Conservation (phyloP, 2,113 vertebrate species). For the Lonchura striata region DNA sequence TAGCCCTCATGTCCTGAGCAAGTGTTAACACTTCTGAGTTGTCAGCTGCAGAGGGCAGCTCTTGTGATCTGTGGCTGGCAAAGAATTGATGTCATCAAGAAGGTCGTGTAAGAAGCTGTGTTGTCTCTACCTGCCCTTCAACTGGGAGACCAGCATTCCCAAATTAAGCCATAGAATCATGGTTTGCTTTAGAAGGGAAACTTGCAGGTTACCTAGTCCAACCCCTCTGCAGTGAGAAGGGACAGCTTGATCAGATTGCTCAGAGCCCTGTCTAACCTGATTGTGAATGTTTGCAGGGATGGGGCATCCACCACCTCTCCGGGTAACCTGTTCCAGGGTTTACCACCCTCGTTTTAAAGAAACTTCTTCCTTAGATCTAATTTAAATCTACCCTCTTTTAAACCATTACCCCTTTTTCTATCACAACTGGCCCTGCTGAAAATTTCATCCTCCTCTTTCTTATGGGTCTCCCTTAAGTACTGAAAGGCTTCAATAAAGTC, state of each 20-base stretch:
- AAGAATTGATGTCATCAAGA: not conserved
- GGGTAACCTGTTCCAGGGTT: not conserved
- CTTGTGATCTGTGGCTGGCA: not conserved
- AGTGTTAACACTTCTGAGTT: not conserved
- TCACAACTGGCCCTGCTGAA: not conserved
- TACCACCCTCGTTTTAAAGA: not conserved
- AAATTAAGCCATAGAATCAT: not conserved
- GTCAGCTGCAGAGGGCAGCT: not conserved
- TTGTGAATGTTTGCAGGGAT: not conserved
- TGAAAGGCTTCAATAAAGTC: not conserved
- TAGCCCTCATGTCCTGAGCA: not conserved
- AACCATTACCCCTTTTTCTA: not conserved
- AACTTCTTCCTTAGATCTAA: not conserved
- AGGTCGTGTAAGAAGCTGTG: not conserved
- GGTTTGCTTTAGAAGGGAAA: not conserved
- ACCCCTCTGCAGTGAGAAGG: not conserved
- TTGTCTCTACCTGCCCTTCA: not conserved
- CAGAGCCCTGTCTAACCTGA: not conserved
- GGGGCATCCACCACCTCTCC: not conserved
- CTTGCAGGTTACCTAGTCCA: not conserved
- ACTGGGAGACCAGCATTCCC: not conserved
- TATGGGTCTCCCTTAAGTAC: not conserved
- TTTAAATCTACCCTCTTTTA: not conserved
- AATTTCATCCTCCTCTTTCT: not conserved
- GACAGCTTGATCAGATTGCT: not conserved